Base-by-base conservation (phyloP, 2,888 invertebrate species). In the Hydrotaea cyrtoneurina region DNA sequence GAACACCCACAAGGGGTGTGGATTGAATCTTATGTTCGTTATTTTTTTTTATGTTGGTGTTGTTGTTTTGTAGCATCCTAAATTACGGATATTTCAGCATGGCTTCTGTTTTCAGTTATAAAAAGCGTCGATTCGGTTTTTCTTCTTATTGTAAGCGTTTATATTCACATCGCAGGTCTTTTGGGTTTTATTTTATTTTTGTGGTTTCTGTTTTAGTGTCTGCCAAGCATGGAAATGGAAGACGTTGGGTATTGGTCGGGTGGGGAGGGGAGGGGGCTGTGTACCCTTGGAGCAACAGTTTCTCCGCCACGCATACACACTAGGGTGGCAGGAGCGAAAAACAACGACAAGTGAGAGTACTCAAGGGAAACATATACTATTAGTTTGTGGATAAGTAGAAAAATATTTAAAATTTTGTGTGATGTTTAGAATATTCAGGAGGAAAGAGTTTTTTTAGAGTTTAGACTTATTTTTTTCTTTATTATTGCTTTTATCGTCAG, bases 171-270 rank as follows among this genome's bases (percentile, higher is more conserved):
- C 66, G 39, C 39, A 8, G 66, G 66, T 17, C 43, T 43, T 39
- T 39, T 43, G 66, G 15, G 19, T 31, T 62, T 31, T 1, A 15
- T 64, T 36, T 64, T n/a, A 10, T 64, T 43, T 19, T 19, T 43
- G 10, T 55, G 21, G 7, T n/a, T 4, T 55, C 21, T 21, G 15
- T n/a, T 66, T 39, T 66, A 66, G 21, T 66, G 21, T n/a, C 66
- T 66, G 66, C n/a, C 43, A 43, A 43, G n/a, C 21, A 66, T 43
- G 66, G 17, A 39, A 66, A 17, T 66, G 66, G 43, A 39, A 66
- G 64, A 0, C 64, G n/a, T 17, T 26, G 0, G 36, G n/a, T n/a
- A n/a, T n/a, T n/a, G n/a, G n/a, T n/a, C n/a, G n/a, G n/a, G n/a
- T 17, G 7, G 31, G 64, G 10, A 50, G 2, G 50, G 50, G 4